phyloP scores from a whole-genome alignment of 2,888 invertebrate species.

The Miltochrista miniata region DNA sequence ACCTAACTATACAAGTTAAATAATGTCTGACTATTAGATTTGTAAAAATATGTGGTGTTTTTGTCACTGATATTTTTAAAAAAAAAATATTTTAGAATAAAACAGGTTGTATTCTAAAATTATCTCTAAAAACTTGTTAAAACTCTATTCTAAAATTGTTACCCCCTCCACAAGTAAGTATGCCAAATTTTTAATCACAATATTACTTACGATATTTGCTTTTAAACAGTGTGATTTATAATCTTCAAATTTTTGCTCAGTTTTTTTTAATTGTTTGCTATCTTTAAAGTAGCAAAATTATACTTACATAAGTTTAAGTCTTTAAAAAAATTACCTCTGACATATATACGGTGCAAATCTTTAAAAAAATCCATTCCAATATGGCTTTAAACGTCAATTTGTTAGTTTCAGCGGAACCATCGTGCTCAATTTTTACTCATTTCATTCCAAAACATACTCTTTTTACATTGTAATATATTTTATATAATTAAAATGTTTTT shows the following conservation, averaged over 20 bases:
- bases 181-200: too few species aligned
- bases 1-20: too few species aligned
- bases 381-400: constrained; percentile 58
- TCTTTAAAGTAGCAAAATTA: background rate
- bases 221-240: too few species aligned
- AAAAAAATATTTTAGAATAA: too few species aligned
- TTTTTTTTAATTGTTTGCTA: constrained; percentile 1
- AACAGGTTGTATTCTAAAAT: too few species aligned
- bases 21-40: too few species aligned
- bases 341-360: constrained; percentile 16
- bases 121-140: constrained; percentile 7
- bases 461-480: constrained; percentile 44
- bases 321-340: constrained; percentile 3
- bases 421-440: constrained; percentile 44
- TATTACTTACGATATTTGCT: too few species aligned
- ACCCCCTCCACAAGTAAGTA: too few species aligned
- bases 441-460: constrained; percentile 42
- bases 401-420: constrained; percentile 53
- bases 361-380: constrained; percentile 74
- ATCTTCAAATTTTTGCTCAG: too few species aligned
- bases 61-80: too few species aligned
- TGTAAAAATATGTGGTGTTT: too few species aligned
- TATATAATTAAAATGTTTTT: constrained; percentile 26
- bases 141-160: background rate
- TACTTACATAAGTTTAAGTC: background rate